Percentiles rank a stretch among this genome's conserved stretches.
phyloP scores from a whole-genome alignment of 2,888 invertebrate species.

The Heteromyza rotundicornis region DNA sequence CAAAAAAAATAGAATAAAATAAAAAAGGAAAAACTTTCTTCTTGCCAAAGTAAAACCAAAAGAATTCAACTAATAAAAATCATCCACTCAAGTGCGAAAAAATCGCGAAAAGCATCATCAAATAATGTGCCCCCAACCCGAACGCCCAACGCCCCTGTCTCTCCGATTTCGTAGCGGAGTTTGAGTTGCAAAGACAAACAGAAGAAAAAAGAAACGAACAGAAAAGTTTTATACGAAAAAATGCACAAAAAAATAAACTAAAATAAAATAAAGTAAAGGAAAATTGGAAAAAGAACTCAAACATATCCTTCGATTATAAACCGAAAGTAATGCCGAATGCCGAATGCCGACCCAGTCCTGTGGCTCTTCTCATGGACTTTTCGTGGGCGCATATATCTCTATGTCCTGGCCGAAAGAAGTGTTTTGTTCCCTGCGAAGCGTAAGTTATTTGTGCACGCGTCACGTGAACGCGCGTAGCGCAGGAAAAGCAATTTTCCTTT shows the following conservation, averaged over 20 bases:
- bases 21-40: slow-evolving; percentile 31
- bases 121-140: slow-evolving; percentile 53
- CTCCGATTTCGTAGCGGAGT: slow-evolving; percentile 14
- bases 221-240: slow-evolving; percentile 36
- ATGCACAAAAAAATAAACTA: slow-evolving; percentile 24
- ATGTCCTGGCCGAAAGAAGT: not conserved
- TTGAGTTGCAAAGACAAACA: slow-evolving; percentile 45
- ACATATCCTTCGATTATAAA: slow-evolving; percentile 7
- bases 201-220: slow-evolving; percentile 35
- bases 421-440: not conserved
- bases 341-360: not conserved
- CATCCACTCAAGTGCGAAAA: slow-evolving; percentile 63
- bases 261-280: slow-evolving; percentile 32
- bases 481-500: slow-evolving; percentile 55
- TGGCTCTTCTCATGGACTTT: not conserved
- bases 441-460: slow-evolving; percentile 16
- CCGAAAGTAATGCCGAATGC: not conserved
- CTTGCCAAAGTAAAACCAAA: slow-evolving; percentile 43
- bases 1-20: too few species aligned
- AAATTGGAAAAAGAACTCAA: slow-evolving; percentile 6
- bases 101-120: slow-evolving; percentile 61
- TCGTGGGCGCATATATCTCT: not conserved
- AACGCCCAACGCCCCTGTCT: not conserved
- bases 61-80: slow-evolving; percentile 63
- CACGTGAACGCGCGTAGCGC: slow-evolving; percentile 38